Evolutionary conservation across 1,140 invertebrate species (phyloP).

Genomic region (Apis laboriosa): DNA sequence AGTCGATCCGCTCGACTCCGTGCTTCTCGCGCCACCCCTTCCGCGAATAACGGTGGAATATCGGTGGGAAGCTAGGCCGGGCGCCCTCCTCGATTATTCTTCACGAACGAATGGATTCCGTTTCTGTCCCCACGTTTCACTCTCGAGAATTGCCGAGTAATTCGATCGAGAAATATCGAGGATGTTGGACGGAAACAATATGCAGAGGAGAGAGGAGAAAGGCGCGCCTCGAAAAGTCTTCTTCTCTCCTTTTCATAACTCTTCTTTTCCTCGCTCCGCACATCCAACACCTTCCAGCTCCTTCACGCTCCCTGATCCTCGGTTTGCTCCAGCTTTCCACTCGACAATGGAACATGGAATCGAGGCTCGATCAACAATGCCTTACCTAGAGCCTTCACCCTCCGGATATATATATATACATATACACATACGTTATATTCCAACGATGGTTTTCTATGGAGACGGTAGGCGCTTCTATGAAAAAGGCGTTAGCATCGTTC

Average conservation of each 20-base stretch:
- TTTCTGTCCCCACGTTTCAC: no score
- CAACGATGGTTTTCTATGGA: constrained; percentile 21
- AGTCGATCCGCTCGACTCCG: constrained; percentile 59
- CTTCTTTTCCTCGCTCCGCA: background rate
- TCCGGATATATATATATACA: constrained; percentile 38
- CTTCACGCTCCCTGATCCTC: constrained; percentile 35
- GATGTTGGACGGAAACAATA: background rate
- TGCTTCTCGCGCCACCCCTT: constrained; percentile 19
- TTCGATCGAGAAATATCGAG: background rate
- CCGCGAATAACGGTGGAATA: background rate
- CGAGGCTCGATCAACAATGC: constrained; percentile 68
- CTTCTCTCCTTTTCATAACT: background rate
- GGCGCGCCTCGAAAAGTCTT: background rate
- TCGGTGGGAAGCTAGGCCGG: no score
- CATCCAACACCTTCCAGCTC: background rate
- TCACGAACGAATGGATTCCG: no score
- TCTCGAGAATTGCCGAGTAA: no score
- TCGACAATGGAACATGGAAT: constrained; percentile 64
- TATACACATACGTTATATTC: constrained; percentile 40
- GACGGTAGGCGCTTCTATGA: constrained; percentile 23
- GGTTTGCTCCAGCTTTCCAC: constrained; percentile 44
- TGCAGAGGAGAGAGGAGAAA: no score
- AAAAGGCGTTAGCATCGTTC: constrained; percentile 61
- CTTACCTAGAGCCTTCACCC: constrained; percentile 33
- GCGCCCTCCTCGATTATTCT: no score